phyloP scores from a whole-genome alignment of 2,113 vertebrate genomes.

The Leuciscus idus region DNA sequence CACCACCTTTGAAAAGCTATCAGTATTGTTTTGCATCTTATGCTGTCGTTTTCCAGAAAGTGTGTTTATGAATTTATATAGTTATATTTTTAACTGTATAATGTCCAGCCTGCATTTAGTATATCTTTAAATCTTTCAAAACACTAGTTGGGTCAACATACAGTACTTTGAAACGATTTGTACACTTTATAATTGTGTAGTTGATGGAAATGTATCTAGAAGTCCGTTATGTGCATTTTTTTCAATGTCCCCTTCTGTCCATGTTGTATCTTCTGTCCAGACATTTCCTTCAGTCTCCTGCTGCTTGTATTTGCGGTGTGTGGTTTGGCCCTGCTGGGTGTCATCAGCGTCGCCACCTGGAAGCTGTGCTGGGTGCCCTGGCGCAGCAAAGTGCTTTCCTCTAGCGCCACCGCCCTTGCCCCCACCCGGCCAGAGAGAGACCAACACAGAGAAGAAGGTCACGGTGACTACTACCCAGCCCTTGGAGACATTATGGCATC shows the following conservation, averaged over 20 bases:
- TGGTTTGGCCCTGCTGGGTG: slow-evolving; percentile 85
- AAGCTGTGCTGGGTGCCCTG: slow-evolving; percentile 88
- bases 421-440: slow-evolving; percentile 63
- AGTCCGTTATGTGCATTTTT: background rate
- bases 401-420: slow-evolving; percentile 65
- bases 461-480: slow-evolving; percentile 46
- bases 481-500: slow-evolving; percentile 74
- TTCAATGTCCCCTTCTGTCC: slow-evolving; percentile 52
- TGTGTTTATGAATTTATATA: background rate
- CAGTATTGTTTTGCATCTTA: background rate
- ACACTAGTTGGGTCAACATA: background rate
- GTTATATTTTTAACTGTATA: background rate
- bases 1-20: background rate
- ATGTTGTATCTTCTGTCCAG: slow-evolving; percentile 63
- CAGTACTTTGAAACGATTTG: background rate
- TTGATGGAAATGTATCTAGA: background rate
- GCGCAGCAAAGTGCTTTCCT: slow-evolving; percentile 79
- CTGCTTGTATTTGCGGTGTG: slow-evolving; percentile 78
- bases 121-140: background rate
- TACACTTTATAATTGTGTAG: background rate
- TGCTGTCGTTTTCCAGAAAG: background rate
- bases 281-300: slow-evolving; percentile 84
- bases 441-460: slow-evolving; percentile 67
- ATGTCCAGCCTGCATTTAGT: background rate
- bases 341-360: slow-evolving; percentile 88